Conservation (phyloP, 2,888 invertebrate genomes). For the Chouioia cunea region DNA sequence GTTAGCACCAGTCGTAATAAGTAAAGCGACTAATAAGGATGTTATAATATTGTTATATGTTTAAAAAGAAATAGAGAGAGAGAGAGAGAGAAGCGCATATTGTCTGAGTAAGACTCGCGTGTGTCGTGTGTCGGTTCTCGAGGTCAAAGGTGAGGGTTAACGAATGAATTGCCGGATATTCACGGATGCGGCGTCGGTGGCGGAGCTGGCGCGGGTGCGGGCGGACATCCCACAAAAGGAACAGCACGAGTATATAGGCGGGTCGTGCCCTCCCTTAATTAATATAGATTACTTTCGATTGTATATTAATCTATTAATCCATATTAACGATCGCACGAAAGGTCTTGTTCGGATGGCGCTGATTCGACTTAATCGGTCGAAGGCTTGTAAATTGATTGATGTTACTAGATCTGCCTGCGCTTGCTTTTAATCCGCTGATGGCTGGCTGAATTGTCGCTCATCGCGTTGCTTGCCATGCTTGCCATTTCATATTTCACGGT, state of each 20-base stretch:
- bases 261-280: constrained; percentile 62
- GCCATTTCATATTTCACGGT: constrained; percentile 40
- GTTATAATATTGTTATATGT: no score
- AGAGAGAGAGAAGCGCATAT: neutral
- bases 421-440: constrained; percentile 43
- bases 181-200: no score
- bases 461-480: no score
- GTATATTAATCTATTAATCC: constrained; percentile 69
- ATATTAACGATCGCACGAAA: constrained; percentile 60
- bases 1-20: no score
- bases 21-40: no score
- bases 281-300: constrained; percentile 69
- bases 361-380: constrained; percentile 65
- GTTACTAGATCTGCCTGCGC: constrained; percentile 41
- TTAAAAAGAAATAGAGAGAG: no score
- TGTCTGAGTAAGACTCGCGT: constrained; percentile 26
- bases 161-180: constrained; percentile 68
- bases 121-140: constrained; percentile 49
- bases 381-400: constrained; percentile 67
- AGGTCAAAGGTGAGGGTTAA: constrained; percentile 67
- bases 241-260: constrained; percentile 55
- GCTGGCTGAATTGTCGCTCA: constrained; percentile 6
- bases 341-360: constrained; percentile 57
- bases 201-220: no score
- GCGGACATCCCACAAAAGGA: constrained; percentile 64